Base-by-base conservation (phyloP, 2,888 invertebrate genomes). In the Cataglyphis cursor region DNA sequence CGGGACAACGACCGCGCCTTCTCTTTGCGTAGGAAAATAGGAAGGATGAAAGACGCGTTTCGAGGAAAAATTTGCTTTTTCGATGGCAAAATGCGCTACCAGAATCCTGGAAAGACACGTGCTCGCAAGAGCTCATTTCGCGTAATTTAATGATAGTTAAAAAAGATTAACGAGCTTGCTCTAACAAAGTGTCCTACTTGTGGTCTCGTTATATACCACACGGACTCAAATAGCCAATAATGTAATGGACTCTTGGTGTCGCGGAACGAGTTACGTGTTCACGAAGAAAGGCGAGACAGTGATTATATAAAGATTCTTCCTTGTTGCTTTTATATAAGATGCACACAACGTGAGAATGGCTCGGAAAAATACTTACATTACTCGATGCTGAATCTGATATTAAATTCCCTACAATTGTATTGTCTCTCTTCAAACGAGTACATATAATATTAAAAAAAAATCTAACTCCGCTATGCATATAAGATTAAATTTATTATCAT, bases 151-250 rank as follows among this genome's bases (percentile, higher is more conserved):
- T 31, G n/a, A 51, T n/a, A 51, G 51, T n/a, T 51, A 31, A 31
- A 54, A 81, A 44, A 35, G 54, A 82, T 21, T 48, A 61, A 54
- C 51, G 8, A 51, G n/a, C 51, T 64, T 57, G 21, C 44, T 73
- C 44, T 35, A 73, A 78, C 31, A 4, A 21, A 24, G 12, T 24
- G 5, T 24, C 59, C 48, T 41, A 51, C 21, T 31, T 76, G 83
- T 59, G 68, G 83, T 85, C 81, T 85, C 78, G 64, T 62, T 82
- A 78, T 28, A 78, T 28, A 62, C 15, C 41, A 44, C 44, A 41
- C 38, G 18, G 48, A 41, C 38, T 74, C 65, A 66, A 72, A 62
- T 21, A 74, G 73, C 51, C 81, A 76, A 89, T 84, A 84, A 80
- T 74, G 70, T 57, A 65, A 81, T 64, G 59, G 35, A 6, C 31